Evolutionary conservation across 1,140 invertebrate species (phyloP).

Genomic region (Papilio dardanus): DNA sequence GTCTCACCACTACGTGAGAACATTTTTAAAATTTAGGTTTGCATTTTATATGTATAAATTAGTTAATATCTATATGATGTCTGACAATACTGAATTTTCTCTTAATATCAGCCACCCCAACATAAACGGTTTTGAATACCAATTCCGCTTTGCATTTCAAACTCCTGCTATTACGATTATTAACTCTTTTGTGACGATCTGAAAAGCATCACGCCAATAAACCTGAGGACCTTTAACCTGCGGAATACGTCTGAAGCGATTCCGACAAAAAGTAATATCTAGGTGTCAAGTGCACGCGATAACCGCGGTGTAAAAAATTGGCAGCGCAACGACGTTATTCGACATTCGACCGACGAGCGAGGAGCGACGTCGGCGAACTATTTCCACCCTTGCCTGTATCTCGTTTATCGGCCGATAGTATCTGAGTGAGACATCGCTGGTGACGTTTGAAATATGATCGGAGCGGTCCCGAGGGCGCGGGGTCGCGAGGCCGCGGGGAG

Average conservation of each 20-base stretch:
- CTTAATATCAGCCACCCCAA: background rate
- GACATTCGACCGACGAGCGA: conserved; percentile 5
- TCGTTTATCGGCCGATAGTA: conserved; percentile 79
- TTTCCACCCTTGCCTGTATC: conserved; percentile 78
- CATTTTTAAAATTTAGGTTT: conserved; percentile 27
- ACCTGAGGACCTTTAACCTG: conserved; percentile 60
- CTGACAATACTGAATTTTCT: background rate
- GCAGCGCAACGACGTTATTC: conserved; percentile 49
- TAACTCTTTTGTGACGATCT: conserved; percentile 25
- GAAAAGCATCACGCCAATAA: conserved; percentile 70
- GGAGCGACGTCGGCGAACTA: conserved; percentile 61
- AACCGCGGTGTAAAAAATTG: conserved; percentile 80
- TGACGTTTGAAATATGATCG: conserved; percentile 83
- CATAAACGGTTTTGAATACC: background rate
- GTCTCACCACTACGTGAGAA: conserved; percentile 63
- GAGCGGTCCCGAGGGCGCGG: conserved; percentile 72
- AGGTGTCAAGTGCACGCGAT: conserved; percentile 81
- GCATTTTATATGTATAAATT: background rate
- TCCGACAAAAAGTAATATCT: conserved; percentile 78
- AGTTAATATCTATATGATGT: background rate
- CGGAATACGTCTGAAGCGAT: conserved; percentile 71
- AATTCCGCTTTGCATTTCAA: conserved; percentile 14
- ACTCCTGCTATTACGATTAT: conserved; percentile 42
- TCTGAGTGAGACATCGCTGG: conserved; percentile 81
- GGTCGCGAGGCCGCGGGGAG: conserved; percentile 51